Base-by-base conservation (phyloP, 2,113 vertebrate species). In the Poeciliopsis turrubarensis region DNA sequence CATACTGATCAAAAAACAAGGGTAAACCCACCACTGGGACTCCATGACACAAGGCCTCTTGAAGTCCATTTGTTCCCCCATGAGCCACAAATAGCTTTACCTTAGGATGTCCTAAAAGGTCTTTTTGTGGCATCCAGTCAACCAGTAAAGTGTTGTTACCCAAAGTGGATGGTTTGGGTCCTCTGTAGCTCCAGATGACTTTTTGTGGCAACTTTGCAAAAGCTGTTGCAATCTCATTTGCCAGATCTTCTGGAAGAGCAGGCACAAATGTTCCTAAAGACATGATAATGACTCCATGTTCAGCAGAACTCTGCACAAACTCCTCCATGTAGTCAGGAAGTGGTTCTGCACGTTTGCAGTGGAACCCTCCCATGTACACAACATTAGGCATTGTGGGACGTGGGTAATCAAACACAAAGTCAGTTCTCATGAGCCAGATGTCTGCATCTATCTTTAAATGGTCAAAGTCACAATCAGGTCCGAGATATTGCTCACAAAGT, bases 351-450 rank as follows among this genome's bases (percentile, higher is more conserved):
- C 92, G 88, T 83, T 91, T 92, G 72, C 94, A 94, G 8, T 95
- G 94, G 70, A 94, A 94, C 2, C 94, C 93, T 7, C 93, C 92
- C 0, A 95, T 87, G 44, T 94, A 90, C 37, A 94, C 62, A 9
- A 88, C 15, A 67, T 94, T 94, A 1, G 94, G 94, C 93, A 95
- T 94, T 12, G 92, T 93, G 9, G 93, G 94, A 0, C 92, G 89
- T 34, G 94, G 93, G 66, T 89, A 94, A 67, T 94, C 94, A 57
- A 95, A 93, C 1, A 95, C 92, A 87, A 94, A 95, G 72, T 95
- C 91, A 2, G 70, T 86, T 78, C 91, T 92, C 93, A 94, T 94
- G 3, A 95, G 87, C 91, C 94, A 94, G 1, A 95, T 72, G 60
- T 95, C 93, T 9, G 94, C 92, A 8, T 73, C 78, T 31, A 89